These are phyloP conservation scores for Coranthus polyacanthus DNA, from an alignment of 2,797 vertebrate genomes.

Conservation along the genomic window DNA sequence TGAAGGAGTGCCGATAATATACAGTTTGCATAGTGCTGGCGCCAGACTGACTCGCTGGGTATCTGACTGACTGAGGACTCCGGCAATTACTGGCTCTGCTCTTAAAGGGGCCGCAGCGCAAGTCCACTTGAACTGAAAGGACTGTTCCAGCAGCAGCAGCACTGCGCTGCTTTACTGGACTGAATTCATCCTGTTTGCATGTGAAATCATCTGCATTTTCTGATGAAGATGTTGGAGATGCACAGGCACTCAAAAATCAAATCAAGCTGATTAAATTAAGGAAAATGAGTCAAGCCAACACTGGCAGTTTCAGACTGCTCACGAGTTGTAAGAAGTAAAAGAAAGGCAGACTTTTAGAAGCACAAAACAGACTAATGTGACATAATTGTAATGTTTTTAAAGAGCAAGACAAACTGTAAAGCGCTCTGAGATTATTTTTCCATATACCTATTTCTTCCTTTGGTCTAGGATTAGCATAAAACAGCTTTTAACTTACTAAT, in stretches of 20 bases:
- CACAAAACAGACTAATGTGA: too few species aligned
- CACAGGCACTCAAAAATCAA: too few species aligned
- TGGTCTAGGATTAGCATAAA: background rate
- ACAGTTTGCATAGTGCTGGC: slow-evolving; percentile 94
- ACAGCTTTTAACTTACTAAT: slow-evolving; percentile 18
- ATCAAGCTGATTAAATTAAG: too few species aligned
- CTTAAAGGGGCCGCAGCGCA: slow-evolving; percentile 90
- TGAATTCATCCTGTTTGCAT: background rate
- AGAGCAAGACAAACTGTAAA: too few species aligned
- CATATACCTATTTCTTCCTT: too few species aligned
- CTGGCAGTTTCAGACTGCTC: too few species aligned
- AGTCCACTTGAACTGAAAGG: slow-evolving; percentile 51
- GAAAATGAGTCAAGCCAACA: too few species aligned
- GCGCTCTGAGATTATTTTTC: too few species aligned
- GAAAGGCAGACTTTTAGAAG: too few species aligned
- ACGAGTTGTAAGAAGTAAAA: too few species aligned
- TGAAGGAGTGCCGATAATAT: slow-evolving; percentile 94
- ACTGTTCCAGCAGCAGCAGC: slow-evolving; percentile 37
- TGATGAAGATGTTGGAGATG: slow-evolving; percentile 3
- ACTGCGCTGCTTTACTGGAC: slow-evolving; percentile 14
- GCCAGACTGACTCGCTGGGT: slow-evolving; percentile 92
- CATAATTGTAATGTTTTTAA: too few species aligned
- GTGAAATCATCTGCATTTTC: background rate
- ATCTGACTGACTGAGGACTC: slow-evolving; percentile 90
- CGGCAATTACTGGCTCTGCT: slow-evolving; percentile 90